These are phyloP conservation scores for Amaurobius ferox DNA, from an alignment of 2,888 invertebrate genomes.

Conservation along the genomic window DNA sequence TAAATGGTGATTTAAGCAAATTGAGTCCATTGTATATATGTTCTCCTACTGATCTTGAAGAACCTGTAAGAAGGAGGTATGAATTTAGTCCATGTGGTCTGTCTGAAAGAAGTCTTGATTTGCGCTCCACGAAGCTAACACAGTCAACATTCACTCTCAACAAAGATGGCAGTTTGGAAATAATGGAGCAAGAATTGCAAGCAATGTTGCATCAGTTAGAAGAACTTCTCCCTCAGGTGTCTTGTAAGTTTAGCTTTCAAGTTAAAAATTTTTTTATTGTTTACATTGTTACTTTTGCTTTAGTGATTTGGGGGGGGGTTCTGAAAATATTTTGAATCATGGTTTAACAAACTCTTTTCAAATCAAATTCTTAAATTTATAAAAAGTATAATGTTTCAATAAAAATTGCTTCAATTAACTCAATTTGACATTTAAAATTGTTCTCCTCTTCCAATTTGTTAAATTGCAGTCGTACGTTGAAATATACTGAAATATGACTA, in stretches of 20 bases:
- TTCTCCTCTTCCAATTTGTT: no score
- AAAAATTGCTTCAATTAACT: no score
- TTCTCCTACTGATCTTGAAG: constrained; percentile 26
- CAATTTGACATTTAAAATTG: no score
- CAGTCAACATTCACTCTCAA: constrained; percentile 34
- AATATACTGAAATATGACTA: no score
- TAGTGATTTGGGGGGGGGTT: no score
- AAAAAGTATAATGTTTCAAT: no score
- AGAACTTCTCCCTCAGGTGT: constrained; percentile 48
- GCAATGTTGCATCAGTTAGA: constrained; percentile 59
- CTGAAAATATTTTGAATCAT: no score
- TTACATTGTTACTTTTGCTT: no score
- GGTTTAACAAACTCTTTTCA: no score
- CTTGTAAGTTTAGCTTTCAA: constrained; percentile 35
- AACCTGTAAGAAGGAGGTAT: not conserved
- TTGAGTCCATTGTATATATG: constrained; percentile 45
- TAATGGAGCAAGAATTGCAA: constrained; percentile 50
- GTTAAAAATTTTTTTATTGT: not conserved
- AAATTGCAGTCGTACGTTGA: no score
- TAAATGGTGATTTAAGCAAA: constrained; percentile 32
- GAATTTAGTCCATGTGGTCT: constrained; percentile 3
- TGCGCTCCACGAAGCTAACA: not conserved
- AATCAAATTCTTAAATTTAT: no score
- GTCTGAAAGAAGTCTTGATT: not conserved
- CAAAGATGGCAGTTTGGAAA: constrained; percentile 44